Percentiles rank a stretch among this genome's conserved stretches.
Evolutionary conservation across 2,888 invertebrate genomes (phyloP).

Genomic region (Drosophila limbata): DNA sequence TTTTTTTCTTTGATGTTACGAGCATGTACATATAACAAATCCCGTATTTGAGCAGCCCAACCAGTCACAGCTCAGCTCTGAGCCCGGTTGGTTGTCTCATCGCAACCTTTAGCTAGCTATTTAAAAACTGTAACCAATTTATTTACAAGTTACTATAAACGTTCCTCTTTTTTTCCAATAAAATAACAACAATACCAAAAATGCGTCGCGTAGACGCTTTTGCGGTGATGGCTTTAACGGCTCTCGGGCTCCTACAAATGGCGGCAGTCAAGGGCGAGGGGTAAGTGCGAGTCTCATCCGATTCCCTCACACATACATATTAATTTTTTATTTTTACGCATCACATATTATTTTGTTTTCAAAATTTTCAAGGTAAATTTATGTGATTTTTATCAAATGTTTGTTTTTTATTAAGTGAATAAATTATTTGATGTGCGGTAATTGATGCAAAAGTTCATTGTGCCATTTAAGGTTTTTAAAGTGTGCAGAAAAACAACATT

Average conservation of each 20-base stretch:
- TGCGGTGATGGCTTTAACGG: slow-evolving; percentile 48
- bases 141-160: slow-evolving; percentile 30
- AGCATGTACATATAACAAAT: slow-evolving; percentile 64
- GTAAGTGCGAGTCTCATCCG: slow-evolving; percentile 53
- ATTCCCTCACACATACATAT: background rate
- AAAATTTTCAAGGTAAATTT: slow-evolving; percentile 17
- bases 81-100: slow-evolving; percentile 64
- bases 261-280: slow-evolving; percentile 69
- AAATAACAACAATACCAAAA: slow-evolving; percentile 42
- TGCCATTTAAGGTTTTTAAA: slow-evolving; percentile 1
- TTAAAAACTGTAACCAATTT: slow-evolving; percentile 9
- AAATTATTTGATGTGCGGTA: slow-evolving; percentile 3
- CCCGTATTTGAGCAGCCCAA: slow-evolving; percentile 53
- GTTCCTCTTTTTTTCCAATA: slow-evolving; percentile 8
- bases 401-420: slow-evolving; percentile 10
- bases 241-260: slow-evolving; percentile 61
- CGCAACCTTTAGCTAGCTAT: slow-evolving; percentile 24
- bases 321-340: slow-evolving; percentile 6
- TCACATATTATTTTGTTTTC: slow-evolving; percentile 9
- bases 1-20: slow-evolving; percentile 21
- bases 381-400: slow-evolving; percentile 17
- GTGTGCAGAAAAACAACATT: background rate
- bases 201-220: slow-evolving; percentile 72
- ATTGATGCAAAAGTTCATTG: slow-evolving; percentile 28
- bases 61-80: slow-evolving; percentile 73